phyloP scores from a whole-genome alignment of 2,888 invertebrate genomes.

The Macrophya annulata region DNA sequence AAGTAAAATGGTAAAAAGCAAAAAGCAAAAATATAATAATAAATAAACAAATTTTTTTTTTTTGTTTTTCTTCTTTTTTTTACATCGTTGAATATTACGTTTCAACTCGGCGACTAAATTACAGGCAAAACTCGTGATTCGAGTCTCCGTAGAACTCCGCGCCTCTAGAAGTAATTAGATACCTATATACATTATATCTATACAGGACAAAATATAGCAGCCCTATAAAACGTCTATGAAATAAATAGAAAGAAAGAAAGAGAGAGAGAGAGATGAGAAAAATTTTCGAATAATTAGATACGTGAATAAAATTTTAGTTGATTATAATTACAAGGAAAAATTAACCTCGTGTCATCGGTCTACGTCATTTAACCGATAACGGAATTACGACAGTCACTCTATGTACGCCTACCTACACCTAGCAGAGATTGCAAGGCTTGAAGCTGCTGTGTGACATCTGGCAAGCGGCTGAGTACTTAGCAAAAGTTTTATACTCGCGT shows the following conservation, averaged over 20 bases:
- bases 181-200: neutral
- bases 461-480: conserved; percentile 47
- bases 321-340: neutral
- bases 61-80: neutral
- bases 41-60: neutral
- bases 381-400: neutral
- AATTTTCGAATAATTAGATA: neutral
- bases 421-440: conserved; percentile 4
- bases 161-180: conserved; percentile 25
- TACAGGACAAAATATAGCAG: neutral
- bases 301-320: neutral
- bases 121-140: conserved; percentile 42
- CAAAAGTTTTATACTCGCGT: conserved; percentile 14
- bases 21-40: neutral
- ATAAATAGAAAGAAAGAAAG: neutral
- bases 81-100: conserved; percentile 43
- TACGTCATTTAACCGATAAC: conserved; percentile 5
- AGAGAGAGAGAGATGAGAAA: neutral
- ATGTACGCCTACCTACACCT: neutral
- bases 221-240: conserved; percentile 1
- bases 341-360: neutral
- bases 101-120: conserved; percentile 51
- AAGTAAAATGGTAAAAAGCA: neutral
- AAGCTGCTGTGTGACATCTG: conserved; percentile 34
- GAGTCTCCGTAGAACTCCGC: conserved; percentile 21